Evolutionary conservation across 2,113 vertebrate species (phyloP).

Genomic region (Poeciliopsis retropinna): DNA sequence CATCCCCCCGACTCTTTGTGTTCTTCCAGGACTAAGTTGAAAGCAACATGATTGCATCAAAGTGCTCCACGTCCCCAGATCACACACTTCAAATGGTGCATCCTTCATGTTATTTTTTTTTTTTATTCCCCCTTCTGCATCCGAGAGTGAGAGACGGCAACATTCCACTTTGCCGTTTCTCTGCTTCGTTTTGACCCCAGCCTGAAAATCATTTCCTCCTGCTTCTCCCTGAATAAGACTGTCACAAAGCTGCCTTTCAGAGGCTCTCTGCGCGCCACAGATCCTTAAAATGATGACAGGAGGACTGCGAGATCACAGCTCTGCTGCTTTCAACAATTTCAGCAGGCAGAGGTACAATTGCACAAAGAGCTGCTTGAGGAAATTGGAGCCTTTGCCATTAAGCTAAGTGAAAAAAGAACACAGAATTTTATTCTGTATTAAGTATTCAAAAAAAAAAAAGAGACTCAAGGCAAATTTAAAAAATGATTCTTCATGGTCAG

Average conservation of each 20-base stretch:
- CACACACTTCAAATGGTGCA: slow-evolving; percentile 6
- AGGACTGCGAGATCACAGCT: not conserved
- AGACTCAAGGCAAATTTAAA: too few relatives aligned
- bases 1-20: too few relatives aligned
- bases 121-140: not conserved
- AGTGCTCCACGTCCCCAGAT: not conserved
- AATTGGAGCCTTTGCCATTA: not conserved
- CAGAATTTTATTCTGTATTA: too few relatives aligned
- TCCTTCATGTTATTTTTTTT: slow-evolving; percentile 6
- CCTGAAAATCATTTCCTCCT: slow-evolving; percentile 3
- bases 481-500: too few relatives aligned
- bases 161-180: not conserved
- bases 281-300: not conserved
- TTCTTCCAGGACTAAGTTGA: not conserved
- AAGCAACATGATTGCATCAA: not conserved
- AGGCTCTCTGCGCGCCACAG: not conserved
- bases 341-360: not conserved
- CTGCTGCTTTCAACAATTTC: not conserved
- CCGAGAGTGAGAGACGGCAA: not conserved
- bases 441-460: not conserved
- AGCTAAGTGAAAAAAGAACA: not conserved
- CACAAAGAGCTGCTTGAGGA: not conserved
- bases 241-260: not conserved
- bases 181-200: not conserved
- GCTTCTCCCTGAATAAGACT: not conserved